Evolutionary conservation across 2,113 vertebrate species (phyloP), one percentile per base, ranked within the genome.

Genomic region (Athene noctua): DNA sequence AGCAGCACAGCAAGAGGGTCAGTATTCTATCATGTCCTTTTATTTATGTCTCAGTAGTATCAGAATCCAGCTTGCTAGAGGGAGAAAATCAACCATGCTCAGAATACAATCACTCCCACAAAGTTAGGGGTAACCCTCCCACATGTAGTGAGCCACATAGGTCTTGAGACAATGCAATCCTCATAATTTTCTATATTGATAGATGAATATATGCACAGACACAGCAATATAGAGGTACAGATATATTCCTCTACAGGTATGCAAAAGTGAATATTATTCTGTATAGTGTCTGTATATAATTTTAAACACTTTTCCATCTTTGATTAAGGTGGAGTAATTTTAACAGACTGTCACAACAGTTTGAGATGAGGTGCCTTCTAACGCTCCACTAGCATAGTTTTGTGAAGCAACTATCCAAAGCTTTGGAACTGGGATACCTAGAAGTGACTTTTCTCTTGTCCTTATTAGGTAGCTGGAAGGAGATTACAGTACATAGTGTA

Each of bases 401-500:
- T 54, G 49, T 74, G n/a, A 80, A 83, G 42, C 90, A 92, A 70
- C 66, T 90, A 49, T 12, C 23, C n/a, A 32, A 72, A 46, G 40
- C 46, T 89, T 97, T 96, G 40, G 72, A 92, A 95, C 65, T 74
- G 32, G 55, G 65, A 92, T 95, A 71, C 75, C 52, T 80, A 90
- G 71, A 58, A 95, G 54, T 61, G 96, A 94, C 44, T 90, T 95
- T 91, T 92, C 36, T 73, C 38, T 63, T 87, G 71, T 91, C 85
- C 85, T 93, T 87, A 68, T 87, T 80, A 75, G 94, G 67, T 70
- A 84, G 89, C 42, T 97, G 65, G 70, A 88, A 96, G 79, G 94
- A 96, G 95, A 97, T 95, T 96, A 91, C 38, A 68, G 95, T 90
- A 73, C 70, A 82, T 52, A 83, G 94, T 78, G 59, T 95, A 94